These are phyloP conservation scores for Trachelus stipa DNA, from an alignment of 2,888 invertebrate species.

Conservation along the genomic window DNA sequence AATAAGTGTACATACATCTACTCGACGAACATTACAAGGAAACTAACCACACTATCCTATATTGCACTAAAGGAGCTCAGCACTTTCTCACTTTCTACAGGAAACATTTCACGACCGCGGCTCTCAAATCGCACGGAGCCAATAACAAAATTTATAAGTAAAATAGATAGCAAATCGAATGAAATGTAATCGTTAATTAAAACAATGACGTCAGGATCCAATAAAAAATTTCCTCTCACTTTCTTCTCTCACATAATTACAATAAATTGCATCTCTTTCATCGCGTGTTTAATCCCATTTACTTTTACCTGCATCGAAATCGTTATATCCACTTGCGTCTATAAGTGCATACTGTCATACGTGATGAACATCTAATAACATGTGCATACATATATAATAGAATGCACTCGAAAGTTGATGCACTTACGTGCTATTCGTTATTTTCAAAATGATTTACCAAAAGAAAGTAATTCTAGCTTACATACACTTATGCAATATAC, in stretches of 20 bases:
- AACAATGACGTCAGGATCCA: background rate
- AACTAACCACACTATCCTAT: background rate
- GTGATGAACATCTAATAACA: background rate
- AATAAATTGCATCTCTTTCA: background rate
- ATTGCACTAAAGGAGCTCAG: constrained; percentile 13
- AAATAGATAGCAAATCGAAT: background rate
- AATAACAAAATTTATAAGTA: background rate
- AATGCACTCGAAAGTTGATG: background rate
- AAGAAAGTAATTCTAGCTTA: background rate
- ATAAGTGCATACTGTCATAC: background rate
- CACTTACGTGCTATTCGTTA: background rate
- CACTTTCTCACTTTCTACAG: constrained; percentile 53
- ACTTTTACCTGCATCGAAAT: background rate
- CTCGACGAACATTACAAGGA: background rate
- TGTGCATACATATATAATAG: background rate
- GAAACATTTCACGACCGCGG: constrained; percentile 36
- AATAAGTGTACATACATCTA: background rate
- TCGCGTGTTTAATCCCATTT: background rate
- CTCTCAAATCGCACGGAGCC: constrained; percentile 24
- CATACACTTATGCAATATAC: background rate
- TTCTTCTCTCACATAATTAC: background rate
- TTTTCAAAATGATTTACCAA: background rate
- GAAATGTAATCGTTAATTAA: background rate
- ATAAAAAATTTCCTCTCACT: background rate
- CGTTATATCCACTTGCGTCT: background rate